phyloP scores from a whole-genome alignment of 2,888 invertebrate genomes.

The Lycaena phlaeas region DNA sequence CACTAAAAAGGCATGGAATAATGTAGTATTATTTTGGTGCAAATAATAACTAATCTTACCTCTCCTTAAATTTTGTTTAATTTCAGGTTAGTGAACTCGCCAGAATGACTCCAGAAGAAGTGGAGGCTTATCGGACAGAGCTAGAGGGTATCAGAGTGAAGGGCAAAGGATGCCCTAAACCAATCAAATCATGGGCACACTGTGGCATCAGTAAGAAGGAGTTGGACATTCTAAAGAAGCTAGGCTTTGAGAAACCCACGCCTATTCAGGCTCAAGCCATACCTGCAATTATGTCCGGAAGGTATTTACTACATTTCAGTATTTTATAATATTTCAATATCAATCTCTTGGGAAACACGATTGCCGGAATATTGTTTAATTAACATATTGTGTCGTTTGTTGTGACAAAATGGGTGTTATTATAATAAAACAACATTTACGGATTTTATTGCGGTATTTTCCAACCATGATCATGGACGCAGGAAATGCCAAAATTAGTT shows the following conservation, averaged over 20 bases:
- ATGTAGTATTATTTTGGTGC: too few relatives aligned
- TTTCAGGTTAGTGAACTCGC: constrained; percentile 94
- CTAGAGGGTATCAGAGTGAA: constrained; percentile 96
- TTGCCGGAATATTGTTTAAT: too few relatives aligned
- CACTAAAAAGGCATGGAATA: too few relatives aligned
- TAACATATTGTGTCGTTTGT: too few relatives aligned
- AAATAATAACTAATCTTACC: not conserved
- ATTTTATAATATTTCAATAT: too few relatives aligned
- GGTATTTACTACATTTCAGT: too few relatives aligned
- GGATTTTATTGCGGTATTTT: too few relatives aligned
- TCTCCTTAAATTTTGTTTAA: not conserved
- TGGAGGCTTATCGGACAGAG: constrained; percentile 88
- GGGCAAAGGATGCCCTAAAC: constrained; percentile 97
- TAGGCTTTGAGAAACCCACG: constrained; percentile 96
- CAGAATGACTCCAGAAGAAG: constrained; percentile 90
- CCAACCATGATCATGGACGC: too few relatives aligned
- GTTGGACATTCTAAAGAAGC: constrained; percentile 90
- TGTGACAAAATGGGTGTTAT: too few relatives aligned
- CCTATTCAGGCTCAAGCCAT: constrained; percentile 99
- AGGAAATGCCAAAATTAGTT: too few relatives aligned
- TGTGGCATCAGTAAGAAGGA: constrained; percentile 98
- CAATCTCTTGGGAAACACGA: too few relatives aligned
- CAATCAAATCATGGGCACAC: constrained; percentile 97
- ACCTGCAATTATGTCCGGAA: constrained; percentile 95
- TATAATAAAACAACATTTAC: too few relatives aligned